A percentile compares a stretch with the other conserved stretches of the same genome.
Evolutionary conservation across 2,888 invertebrate genomes (phyloP).

Genomic region (Eupithecia pulchellata): DNA sequence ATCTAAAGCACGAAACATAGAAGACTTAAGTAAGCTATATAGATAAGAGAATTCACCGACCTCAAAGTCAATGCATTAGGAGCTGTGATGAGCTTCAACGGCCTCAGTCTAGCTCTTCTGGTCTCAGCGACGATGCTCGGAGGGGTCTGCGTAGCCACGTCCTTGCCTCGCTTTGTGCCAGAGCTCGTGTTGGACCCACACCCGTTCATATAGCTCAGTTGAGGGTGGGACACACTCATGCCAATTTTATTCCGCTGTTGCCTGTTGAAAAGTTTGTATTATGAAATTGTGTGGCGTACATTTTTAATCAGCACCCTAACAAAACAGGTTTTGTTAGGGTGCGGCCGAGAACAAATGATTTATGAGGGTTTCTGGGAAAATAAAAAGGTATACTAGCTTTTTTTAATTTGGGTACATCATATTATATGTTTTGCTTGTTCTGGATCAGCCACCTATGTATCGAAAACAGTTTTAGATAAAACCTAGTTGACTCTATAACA

Average conservation of each 20-base stretch:
- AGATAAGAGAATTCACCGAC: constrained; percentile 48
- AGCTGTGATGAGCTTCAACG: constrained; percentile 72
- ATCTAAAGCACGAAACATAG: too few relatives aligned
- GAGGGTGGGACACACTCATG: constrained; percentile 85
- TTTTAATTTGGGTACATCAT: neutral
- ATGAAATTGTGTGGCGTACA: neutral
- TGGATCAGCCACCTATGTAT: neutral
- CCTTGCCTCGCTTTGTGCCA: constrained; percentile 74
- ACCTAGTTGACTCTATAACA: neutral
- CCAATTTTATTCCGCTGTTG: constrained; percentile 80
- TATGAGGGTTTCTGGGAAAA: neutral
- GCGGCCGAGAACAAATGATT: neutral
- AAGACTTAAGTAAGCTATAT: too few relatives aligned
- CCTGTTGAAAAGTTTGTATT: constrained; percentile 45
- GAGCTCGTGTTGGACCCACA: constrained; percentile 63
- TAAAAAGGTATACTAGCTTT: neutral
- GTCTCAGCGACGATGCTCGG: constrained; percentile 90
- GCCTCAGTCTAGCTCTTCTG: constrained; percentile 67
- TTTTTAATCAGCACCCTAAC: too few relatives aligned
- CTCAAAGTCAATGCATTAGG: constrained; percentile 76
- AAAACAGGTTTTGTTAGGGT: neutral
- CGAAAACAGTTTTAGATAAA: neutral
- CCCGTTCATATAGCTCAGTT: constrained; percentile 87
- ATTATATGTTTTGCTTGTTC: neutral
- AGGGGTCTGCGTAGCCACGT: constrained; percentile 90